A percentile compares a stretch with the other conserved stretches of the same genome.
phyloP scores from a whole-genome alignment of 2,113 vertebrate species.

The Turdus rufiventris region DNA sequence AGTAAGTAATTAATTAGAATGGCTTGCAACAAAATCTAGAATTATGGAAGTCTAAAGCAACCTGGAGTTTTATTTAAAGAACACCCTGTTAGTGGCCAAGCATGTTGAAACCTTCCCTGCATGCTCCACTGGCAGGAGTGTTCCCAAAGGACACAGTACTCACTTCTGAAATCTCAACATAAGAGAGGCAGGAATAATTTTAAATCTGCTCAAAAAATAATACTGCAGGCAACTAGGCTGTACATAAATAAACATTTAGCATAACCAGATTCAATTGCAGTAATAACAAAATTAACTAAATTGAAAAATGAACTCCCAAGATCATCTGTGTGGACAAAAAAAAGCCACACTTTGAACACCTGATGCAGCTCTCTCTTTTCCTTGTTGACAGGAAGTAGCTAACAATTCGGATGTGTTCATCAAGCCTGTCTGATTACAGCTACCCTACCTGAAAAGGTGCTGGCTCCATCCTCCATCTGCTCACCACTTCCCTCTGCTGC shows the following conservation, averaged over 20 bases:
- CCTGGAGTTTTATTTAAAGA: not conserved
- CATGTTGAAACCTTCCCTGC: fast-evolving
- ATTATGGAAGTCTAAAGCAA: not conserved
- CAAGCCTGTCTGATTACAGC: not conserved
- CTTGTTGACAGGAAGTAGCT: not conserved
- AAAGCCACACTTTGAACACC: not conserved
- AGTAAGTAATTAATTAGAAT: not conserved
- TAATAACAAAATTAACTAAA: not conserved
- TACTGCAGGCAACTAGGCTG: not conserved
- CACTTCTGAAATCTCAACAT: not conserved
- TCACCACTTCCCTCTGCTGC: not conserved
- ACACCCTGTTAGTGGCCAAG: not conserved
- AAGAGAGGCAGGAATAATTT: not conserved
- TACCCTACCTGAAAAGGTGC: not conserved
- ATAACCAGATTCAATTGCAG: not conserved
- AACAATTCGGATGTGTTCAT: not conserved
- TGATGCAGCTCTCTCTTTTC: not conserved
- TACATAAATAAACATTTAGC: not conserved
- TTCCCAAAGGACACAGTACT: not conserved
- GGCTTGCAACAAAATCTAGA: not conserved
- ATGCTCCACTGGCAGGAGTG: not conserved
- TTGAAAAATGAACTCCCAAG: not conserved
- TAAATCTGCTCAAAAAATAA: not conserved
- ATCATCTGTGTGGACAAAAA: not conserved
- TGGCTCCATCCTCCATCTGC: not conserved